A percentile compares a stretch with the other conserved stretches of the same genome.
phyloP scores from a whole-genome alignment of 2,797 vertebrate genomes.

The Coilia nasus region DNA sequence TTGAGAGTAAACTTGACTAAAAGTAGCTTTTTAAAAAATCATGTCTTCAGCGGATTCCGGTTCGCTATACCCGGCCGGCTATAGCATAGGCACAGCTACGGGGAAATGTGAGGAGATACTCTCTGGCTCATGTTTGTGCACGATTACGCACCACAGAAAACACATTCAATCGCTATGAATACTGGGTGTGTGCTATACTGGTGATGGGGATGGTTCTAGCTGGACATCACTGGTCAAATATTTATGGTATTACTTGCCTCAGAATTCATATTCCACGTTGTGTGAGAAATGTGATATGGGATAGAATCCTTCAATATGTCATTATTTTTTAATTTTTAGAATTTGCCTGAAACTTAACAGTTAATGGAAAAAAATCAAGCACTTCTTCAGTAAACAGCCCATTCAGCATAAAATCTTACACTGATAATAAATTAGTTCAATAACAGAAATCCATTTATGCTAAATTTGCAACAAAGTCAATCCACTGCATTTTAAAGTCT shows the following conservation, averaged over 20 bases:
- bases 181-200: background rate
- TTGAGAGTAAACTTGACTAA: conserved; percentile 31
- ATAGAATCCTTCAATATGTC: background rate
- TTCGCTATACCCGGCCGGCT: background rate
- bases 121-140: conserved; percentile 5
- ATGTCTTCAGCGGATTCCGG: conserved; percentile 13
- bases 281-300: background rate
- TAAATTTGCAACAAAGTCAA: background rate
- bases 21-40: conserved; percentile 20
- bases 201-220: background rate
- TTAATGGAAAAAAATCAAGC: background rate
- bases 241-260: background rate
- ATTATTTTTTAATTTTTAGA: no score
- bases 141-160: background rate
- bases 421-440: background rate
- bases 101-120: background rate
- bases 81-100: background rate
- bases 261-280: background rate
- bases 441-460: background rate
- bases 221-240: background rate
- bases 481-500: background rate
- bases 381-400: background rate
- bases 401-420: background rate
- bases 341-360: no score
- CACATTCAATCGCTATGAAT: background rate